Percentiles rank a stretch among this genome's conserved stretches.
These are phyloP conservation scores for Acromyrmex charruanus DNA, from an alignment of 1,140 invertebrate species.

Conservation along the genomic window DNA sequence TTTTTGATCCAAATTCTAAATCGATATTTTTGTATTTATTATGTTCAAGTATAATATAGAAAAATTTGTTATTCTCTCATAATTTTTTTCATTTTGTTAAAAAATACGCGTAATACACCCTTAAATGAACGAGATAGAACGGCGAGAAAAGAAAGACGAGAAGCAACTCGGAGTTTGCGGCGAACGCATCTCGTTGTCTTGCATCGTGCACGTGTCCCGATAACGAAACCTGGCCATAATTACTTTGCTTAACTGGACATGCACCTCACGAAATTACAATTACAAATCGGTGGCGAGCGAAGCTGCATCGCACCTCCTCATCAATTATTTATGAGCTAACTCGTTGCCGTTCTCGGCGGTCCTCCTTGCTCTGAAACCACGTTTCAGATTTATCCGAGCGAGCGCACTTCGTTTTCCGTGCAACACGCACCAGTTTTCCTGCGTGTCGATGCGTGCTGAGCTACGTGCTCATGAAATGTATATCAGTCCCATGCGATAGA, in stretches of 20 bases:
- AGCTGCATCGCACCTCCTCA: slow-evolving; percentile 63
- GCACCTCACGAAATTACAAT: slow-evolving; percentile 77
- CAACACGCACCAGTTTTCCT: background rate
- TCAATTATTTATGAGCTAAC: slow-evolving; percentile 75
- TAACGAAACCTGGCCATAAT: slow-evolving; percentile 72
- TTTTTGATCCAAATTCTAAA: too few species aligned
- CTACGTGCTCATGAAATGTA: slow-evolving; percentile 1
- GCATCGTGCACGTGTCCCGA: slow-evolving; percentile 47
- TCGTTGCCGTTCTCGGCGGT: slow-evolving; percentile 55
- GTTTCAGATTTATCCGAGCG: slow-evolving; percentile 68
- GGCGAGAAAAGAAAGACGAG: background rate
- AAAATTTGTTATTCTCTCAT: too few species aligned
- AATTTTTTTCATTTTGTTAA: too few species aligned
- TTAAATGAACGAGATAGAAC: background rate
- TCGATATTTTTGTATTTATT: too few species aligned
- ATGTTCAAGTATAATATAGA: too few species aligned
- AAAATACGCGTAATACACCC: too few species aligned
- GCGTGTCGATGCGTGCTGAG: slow-evolving; percentile 6
- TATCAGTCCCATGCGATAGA: background rate
- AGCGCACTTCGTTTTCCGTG: background rate
- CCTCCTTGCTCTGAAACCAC: slow-evolving; percentile 64
- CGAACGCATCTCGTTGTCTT: slow-evolving; percentile 14
- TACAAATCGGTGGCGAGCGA: slow-evolving; percentile 71
- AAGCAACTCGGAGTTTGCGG: background rate
- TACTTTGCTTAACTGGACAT: slow-evolving; percentile 76